phyloP scores from a whole-genome alignment of 2,113 vertebrate species.

The Bubo blakistoni region DNA sequence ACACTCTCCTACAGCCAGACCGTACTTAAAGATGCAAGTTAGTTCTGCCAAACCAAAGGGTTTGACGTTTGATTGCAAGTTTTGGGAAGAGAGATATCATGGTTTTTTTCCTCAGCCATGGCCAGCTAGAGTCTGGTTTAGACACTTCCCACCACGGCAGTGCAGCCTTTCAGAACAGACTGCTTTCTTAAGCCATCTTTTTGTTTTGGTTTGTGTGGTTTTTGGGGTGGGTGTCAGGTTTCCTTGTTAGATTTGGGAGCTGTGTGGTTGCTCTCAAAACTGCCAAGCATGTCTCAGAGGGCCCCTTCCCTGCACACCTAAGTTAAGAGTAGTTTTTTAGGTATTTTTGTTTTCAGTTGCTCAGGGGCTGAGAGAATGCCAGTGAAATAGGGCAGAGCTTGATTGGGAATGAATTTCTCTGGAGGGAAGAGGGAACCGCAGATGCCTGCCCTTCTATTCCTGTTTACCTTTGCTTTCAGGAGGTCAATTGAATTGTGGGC shows the following conservation, averaged over 20 bases:
- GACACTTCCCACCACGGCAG: rapidly evolving
- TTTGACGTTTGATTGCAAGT: neutral
- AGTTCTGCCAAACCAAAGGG: neutral
- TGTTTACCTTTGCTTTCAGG: slow-evolving; percentile 60
- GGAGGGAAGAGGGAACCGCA: neutral
- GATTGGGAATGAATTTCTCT: neutral
- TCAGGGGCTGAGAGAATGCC: neutral
- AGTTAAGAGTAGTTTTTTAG: neutral
- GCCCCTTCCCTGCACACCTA: neutral
- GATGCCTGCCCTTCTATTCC: slow-evolving; percentile 8
- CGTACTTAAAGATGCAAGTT: neutral
- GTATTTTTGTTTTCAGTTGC: neutral
- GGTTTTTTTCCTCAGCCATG: neutral
- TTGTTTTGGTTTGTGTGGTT: neutral
- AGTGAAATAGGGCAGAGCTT: neutral
- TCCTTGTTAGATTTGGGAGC: neutral
- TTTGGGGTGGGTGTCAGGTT: neutral
- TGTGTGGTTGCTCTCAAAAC: neutral
- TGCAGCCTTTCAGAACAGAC: neutral
- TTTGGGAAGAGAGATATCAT: neutral
- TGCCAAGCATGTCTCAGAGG: neutral
- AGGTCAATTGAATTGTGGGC: slow-evolving; percentile 47
- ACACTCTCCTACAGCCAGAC: neutral
- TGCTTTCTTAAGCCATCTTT: neutral
- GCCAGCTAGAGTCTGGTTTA: neutral